A percentile compares a stretch with the other conserved stretches of the same genome.
These are phyloP conservation scores for Gavia stellata DNA, from an alignment of 2,113 vertebrate species.

Conservation along the genomic window DNA sequence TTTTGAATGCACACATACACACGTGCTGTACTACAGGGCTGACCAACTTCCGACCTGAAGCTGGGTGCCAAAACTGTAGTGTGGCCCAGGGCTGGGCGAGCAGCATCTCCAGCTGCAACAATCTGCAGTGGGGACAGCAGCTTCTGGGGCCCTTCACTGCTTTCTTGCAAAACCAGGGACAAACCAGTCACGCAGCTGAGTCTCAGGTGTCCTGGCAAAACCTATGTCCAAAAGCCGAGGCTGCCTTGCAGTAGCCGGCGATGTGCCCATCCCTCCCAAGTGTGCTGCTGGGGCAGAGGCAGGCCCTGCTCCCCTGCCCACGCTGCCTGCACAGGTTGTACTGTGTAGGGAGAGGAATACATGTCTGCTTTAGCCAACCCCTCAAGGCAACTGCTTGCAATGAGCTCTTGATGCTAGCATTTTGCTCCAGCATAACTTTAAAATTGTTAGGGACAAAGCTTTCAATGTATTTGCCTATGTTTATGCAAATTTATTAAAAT, in stretches of 20 bases:
- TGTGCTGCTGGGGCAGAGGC: neutral
- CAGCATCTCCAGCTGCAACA: neutral
- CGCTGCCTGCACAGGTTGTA: neutral
- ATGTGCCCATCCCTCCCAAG: neutral
- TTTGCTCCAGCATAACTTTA: conserved; percentile 33
- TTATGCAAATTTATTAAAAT: conserved; percentile 67
- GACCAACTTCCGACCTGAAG: neutral
- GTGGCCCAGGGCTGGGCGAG: neutral
- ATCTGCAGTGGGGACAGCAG: too few relatives aligned
- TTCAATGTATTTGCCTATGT: conserved; percentile 8
- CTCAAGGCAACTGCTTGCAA: neutral
- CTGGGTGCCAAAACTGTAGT: too few relatives aligned
- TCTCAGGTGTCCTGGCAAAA: too few relatives aligned
- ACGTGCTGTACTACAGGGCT: neutral
- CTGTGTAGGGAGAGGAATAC: neutral
- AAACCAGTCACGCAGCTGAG: too few relatives aligned
- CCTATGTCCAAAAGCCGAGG: too few relatives aligned
- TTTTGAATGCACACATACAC: too few relatives aligned
- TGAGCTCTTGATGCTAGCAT: neutral
- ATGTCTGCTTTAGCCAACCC: neutral
- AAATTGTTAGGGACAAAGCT: conserved; percentile 33
- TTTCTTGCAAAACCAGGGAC: too few relatives aligned
- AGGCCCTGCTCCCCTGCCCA: neutral
- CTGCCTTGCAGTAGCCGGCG: neutral
- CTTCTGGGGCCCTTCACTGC: too few relatives aligned